A percentile compares a stretch with the other conserved stretches of the same genome.
phyloP scores from a whole-genome alignment of 2,888 invertebrate species.

The Cheilosia impressa region DNA sequence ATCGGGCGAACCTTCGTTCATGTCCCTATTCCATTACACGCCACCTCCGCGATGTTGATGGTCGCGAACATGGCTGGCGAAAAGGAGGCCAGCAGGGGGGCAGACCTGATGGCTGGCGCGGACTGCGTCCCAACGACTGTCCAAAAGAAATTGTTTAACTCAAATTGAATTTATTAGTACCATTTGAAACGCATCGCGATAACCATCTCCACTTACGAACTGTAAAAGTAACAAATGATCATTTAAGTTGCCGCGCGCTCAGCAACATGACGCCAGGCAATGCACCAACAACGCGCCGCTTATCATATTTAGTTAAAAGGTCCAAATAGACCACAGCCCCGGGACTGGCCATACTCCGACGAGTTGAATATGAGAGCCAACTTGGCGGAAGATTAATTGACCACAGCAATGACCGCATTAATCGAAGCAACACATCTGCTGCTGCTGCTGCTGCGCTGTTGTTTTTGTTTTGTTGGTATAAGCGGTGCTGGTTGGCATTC shows the following conservation, averaged over 20 bases:
- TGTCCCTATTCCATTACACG: slow-evolving; percentile 22
- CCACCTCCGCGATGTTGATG: slow-evolving; percentile 22
- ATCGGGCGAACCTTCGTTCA: slow-evolving; percentile 40
- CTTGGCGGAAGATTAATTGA: slow-evolving; percentile 72
- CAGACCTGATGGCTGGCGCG: neutral
- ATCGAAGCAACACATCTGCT: slow-evolving; percentile 74
- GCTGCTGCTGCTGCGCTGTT: slow-evolving; percentile 30
- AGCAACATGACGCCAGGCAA: slow-evolving; percentile 70
- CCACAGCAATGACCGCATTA: slow-evolving; percentile 72
- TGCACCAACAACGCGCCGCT: slow-evolving; percentile 59
- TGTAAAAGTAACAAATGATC: slow-evolving; percentile 71
- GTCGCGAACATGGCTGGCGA: slow-evolving; percentile 26
- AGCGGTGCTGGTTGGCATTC: neutral
- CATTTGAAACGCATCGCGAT: slow-evolving; percentile 71
- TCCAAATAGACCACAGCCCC: slow-evolving; percentile 68
- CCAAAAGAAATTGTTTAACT: slow-evolving; percentile 56
- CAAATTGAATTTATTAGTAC: slow-evolving; percentile 74
- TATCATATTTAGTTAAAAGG: slow-evolving; percentile 74
- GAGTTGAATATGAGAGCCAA: slow-evolving; percentile 61
- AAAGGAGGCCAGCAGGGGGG: neutral
- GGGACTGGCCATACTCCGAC: slow-evolving; percentile 6
- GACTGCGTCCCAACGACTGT: neutral
- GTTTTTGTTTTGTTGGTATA: slow-evolving; percentile 5
- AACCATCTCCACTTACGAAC: slow-evolving; percentile 70
- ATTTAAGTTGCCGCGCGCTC: slow-evolving; percentile 55